A percentile compares a stretch with the other conserved stretches of the same genome.
Conservation (phyloP, 2,797 vertebrate species). For the Acipenser transmontanus region DNA sequence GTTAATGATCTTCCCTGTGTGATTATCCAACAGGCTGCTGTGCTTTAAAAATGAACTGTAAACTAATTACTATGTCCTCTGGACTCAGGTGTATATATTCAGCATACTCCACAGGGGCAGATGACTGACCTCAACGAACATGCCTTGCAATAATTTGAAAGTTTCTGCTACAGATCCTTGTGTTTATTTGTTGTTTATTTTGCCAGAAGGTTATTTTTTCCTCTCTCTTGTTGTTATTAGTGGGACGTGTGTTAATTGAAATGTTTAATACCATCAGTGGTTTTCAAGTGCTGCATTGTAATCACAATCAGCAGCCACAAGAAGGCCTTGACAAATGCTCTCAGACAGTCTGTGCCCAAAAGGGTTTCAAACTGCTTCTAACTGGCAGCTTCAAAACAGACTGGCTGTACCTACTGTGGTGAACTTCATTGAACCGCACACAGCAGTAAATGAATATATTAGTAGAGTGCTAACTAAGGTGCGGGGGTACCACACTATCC, state of each 20-base stretch:
- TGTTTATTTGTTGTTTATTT: slow-evolving; percentile 58
- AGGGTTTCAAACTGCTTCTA: not conserved
- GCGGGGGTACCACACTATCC: not conserved
- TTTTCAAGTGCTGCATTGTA: slow-evolving; percentile 5
- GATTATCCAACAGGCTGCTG: slow-evolving; percentile 64
- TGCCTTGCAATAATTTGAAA: slow-evolving; percentile 50
- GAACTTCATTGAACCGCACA: not conserved
- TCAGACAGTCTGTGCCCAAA: not conserved
- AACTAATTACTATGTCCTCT: slow-evolving; percentile 79
- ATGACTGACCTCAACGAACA: slow-evolving; percentile 63
- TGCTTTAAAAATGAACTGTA: slow-evolving; percentile 66
- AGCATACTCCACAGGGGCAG: slow-evolving; percentile 76
- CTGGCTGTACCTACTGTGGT: not conserved
- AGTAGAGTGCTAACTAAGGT: not conserved
- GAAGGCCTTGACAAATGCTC: not conserved
- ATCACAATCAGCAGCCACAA: not conserved
- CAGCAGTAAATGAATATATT: slow-evolving; percentile 1
- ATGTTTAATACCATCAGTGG: slow-evolving; percentile 3
- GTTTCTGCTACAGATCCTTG: slow-evolving; percentile 59
- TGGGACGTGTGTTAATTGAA: slow-evolving; percentile 6
- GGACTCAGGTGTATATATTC: slow-evolving; percentile 76
- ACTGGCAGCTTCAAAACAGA: not conserved
- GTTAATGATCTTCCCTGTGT: slow-evolving; percentile 66
- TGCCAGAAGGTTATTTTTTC: slow-evolving; percentile 46
- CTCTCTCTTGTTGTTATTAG: slow-evolving; percentile 30